A percentile compares a stretch with the other conserved stretches of the same genome.
These are phyloP conservation scores for Holotrichia oblita DNA, from an alignment of 1,140 invertebrate genomes.

Conservation along the genomic window DNA sequence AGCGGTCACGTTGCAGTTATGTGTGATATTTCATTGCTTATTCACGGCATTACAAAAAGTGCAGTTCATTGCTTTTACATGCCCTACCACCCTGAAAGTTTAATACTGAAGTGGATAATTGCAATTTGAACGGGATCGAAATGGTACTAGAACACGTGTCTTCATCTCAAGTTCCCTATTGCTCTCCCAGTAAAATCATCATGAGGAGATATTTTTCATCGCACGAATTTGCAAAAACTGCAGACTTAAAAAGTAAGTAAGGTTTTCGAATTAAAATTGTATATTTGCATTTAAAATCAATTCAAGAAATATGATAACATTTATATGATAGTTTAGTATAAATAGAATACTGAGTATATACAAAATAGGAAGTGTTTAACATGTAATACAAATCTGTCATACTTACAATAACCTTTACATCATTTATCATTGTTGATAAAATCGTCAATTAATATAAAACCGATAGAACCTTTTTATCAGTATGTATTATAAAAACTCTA, in stretches of 20 bases:
- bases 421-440: too few relatives aligned
- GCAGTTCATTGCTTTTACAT: slow-evolving; percentile 40
- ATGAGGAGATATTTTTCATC: slow-evolving; percentile 42
- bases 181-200: slow-evolving; percentile 25
- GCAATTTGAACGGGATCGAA: slow-evolving; percentile 43
- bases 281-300: not conserved
- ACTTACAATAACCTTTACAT: too few relatives aligned
- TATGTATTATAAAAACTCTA: too few relatives aligned
- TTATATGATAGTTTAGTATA: too few relatives aligned
- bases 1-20: slow-evolving; percentile 30
- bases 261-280: not conserved
- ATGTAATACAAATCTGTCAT: too few relatives aligned
- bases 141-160: slow-evolving; percentile 41
- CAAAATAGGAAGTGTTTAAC: too few relatives aligned
- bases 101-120: slow-evolving; percentile 44
- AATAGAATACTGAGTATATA: too few relatives aligned
- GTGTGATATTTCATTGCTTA: slow-evolving; percentile 25
- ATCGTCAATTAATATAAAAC: too few relatives aligned
- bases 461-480: too few relatives aligned
- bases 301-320: too few relatives aligned
- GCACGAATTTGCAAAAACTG: not conserved
- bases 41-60: slow-evolving; percentile 32
- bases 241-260: not conserved
- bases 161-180: slow-evolving; percentile 32
- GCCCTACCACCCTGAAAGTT: slow-evolving; percentile 39